Evolutionary conservation across 2,797 vertebrate species (phyloP).

Genomic region (Dermochelys coriacea): DNA sequence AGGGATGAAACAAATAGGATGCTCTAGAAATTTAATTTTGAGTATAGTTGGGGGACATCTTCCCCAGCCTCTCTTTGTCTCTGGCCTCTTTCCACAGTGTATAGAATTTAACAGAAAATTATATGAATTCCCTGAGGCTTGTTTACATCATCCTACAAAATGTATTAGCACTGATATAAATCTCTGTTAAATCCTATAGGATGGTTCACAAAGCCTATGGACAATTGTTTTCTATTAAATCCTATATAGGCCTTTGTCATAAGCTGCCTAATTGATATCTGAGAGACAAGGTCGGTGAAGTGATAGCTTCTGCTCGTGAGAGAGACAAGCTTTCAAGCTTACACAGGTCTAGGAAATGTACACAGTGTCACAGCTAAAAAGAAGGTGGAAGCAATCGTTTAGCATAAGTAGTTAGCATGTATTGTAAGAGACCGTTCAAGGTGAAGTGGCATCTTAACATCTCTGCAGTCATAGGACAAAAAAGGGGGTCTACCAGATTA

Average conservation of each 20-base stretch:
- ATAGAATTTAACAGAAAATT: accelerated
- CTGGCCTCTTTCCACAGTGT: not conserved
- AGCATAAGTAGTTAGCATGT: not conserved
- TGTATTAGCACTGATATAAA: not conserved
- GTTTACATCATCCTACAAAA: not conserved
- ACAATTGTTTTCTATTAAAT: not conserved
- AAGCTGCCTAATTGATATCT: not conserved
- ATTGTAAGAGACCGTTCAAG: not conserved
- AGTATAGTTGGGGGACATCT: not conserved
- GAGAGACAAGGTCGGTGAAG: not conserved
- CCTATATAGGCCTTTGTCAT: not conserved
- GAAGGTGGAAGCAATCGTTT: not conserved
- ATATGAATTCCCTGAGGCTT: not conserved
- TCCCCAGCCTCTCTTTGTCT: not conserved
- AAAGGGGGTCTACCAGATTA: not conserved
- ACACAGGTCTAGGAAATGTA: not conserved
- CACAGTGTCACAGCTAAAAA: not conserved
- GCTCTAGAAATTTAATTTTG: not conserved
- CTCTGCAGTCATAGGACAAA: not conserved
- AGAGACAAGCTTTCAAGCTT: not conserved
- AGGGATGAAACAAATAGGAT: not conserved
- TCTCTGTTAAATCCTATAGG: not conserved
- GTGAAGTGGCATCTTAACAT: not conserved
- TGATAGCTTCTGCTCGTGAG: not conserved
- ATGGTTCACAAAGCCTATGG: not conserved